Base-by-base conservation (phyloP, 1,140 invertebrate species). In the Drosophila mayri region DNA sequence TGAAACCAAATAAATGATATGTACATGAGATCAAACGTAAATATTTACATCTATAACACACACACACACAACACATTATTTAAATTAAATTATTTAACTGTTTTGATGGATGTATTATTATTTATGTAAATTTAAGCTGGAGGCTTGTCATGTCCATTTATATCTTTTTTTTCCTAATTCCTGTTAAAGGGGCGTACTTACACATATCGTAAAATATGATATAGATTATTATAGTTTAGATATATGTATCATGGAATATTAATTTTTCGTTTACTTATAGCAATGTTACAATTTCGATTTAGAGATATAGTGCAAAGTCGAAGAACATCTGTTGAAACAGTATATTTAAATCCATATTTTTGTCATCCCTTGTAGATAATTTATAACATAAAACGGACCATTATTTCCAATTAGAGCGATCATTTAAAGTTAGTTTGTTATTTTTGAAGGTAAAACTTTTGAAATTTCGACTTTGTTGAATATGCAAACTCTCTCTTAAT, bases 1-100 rank as follows among this genome's bases (percentile, higher is more conserved):
- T 70, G 63, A 80, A 75, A 76, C 79, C 37, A 43, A 60, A 62
- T 54, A 71, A 70, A 73, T 60, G 52, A 71, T 61, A 76, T 59
- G 55, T 55, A 76, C 44, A 58, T 35, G 74, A 52, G 62, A 70
- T 72, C 12, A 68, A n/a, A 65, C 32, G 55, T 11, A 60, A 35
- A 58, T 44, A 58, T 35, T 40, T 37, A 54, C 32, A 74, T 20
- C 49, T 20, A 37, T 3, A 20, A 37, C 41, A 72, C 6, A 55
- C 25, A 41, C 20, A 67, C 16, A 46, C 32, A 20, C 0, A 4
- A 8, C 25, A 25, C 4, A 16, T 30, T 37, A 7, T 12, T 50
- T 0, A 37, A 4, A 11, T 8, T 37, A 20, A 37, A 37, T 7
- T 10, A 49, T 37, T 35, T 9, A 8, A 35, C 3, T 20, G 10